phyloP scores from a whole-genome alignment of 2,113 vertebrate species.

The Actinemys pallida region DNA sequence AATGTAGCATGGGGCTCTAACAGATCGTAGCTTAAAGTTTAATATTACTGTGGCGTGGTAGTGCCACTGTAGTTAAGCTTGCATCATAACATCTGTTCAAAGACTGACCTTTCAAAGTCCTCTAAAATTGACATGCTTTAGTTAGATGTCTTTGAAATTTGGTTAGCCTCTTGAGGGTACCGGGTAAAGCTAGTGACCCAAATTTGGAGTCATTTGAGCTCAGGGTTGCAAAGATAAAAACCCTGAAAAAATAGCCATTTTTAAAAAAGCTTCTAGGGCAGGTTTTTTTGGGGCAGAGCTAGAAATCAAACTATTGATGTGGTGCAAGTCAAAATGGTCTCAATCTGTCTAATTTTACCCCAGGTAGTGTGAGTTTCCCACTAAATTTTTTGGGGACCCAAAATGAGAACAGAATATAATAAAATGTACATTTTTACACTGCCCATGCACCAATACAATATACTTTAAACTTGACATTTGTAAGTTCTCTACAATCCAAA shows the following conservation, averaged over 20 bases:
- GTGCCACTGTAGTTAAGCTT: neutral
- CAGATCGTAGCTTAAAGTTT: neutral
- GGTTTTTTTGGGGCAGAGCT: neutral
- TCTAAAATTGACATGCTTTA: neutral
- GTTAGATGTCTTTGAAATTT: neutral
- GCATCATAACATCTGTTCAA: neutral
- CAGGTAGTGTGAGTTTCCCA: neutral
- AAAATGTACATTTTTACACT: neutral
- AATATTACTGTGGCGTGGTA: rapidly evolving
- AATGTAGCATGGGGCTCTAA: neutral
- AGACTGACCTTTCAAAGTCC: neutral
- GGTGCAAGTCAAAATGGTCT: neutral
- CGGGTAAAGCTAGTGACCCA: neutral
- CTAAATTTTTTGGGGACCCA: neutral
- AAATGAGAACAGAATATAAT: neutral
- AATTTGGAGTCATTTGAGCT: neutral
- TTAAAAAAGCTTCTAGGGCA: neutral
- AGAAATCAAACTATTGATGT: neutral
- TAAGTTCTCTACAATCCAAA: neutral
- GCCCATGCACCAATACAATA: neutral
- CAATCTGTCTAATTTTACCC: neutral
- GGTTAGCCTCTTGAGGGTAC: neutral
- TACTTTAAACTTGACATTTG: neutral
- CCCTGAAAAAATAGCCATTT: neutral
- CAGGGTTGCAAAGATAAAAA: neutral